These are phyloP conservation scores for Pluvianellus socialis DNA, from an alignment of 2,113 vertebrate genomes.

Conservation along the genomic window DNA sequence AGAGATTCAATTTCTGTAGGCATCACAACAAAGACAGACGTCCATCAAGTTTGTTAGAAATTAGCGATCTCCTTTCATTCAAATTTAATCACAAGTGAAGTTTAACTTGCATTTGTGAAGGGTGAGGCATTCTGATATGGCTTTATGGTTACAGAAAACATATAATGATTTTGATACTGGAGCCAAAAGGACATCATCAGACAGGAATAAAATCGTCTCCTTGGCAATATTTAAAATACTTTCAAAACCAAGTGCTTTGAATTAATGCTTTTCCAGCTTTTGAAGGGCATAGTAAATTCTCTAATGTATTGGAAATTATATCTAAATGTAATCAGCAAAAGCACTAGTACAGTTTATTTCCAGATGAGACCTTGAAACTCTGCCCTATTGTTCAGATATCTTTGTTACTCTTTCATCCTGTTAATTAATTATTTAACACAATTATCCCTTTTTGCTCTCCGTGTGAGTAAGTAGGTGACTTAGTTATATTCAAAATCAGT, in stretches of 20 bases:
- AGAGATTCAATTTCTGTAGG: conserved; percentile 39
- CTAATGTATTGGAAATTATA: conserved; percentile 69
- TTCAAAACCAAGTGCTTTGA: conserved; percentile 57
- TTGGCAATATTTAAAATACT: conserved; percentile 69
- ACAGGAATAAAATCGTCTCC: conserved; percentile 69
- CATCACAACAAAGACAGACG: conserved; percentile 50
- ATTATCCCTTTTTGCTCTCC: background rate
- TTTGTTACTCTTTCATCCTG: conserved; percentile 36
- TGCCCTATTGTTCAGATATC: conserved; percentile 34
- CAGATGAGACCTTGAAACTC: conserved; percentile 54
- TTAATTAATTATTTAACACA: conserved; percentile 57
- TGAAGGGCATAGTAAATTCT: conserved; percentile 36
- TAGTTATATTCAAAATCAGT: background rate
- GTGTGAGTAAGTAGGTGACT: background rate
- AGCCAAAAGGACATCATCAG: conserved; percentile 70
- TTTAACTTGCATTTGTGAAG: conserved; percentile 68
- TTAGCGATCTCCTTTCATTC: conserved; percentile 59
- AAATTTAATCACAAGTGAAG: conserved; percentile 69
- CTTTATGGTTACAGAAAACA: conserved; percentile 51
- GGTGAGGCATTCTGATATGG: conserved; percentile 41
- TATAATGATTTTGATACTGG: conserved; percentile 66
- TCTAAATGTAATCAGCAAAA: conserved; percentile 58
- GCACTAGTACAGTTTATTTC: conserved; percentile 40
- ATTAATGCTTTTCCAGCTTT: conserved; percentile 51
- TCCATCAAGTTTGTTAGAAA: conserved; percentile 61